Evolutionary conservation across 2,797 vertebrate species (phyloP).

Genomic region (Buphagus erythrorhynchus): DNA sequence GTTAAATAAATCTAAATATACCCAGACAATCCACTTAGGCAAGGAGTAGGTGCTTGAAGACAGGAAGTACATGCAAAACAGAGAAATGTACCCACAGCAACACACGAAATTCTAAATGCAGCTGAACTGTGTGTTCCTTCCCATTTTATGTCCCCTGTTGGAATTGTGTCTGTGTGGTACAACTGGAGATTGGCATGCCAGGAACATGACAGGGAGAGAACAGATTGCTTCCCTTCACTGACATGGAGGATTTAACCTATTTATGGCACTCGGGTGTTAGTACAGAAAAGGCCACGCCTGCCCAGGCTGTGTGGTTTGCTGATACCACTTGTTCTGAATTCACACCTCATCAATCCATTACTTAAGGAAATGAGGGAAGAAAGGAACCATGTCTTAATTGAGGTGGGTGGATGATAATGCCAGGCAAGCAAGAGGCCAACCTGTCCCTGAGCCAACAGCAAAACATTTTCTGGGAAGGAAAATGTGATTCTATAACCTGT

Average conservation of each 20-base stretch:
- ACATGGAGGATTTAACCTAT: neutral
- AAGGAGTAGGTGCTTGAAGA: neutral
- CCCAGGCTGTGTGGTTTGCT: neutral
- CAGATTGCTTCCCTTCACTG: neutral
- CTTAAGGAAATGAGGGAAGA: neutral
- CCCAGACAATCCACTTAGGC: neutral
- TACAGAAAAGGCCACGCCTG: neutral
- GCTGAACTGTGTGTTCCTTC: neutral
- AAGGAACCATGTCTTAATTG: neutral
- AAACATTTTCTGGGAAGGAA: neutral
- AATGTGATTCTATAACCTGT: fast-evolving
- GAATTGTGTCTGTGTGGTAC: neutral
- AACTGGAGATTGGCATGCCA: neutral
- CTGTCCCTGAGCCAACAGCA: fast-evolving
- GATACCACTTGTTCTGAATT: neutral
- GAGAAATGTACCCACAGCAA: neutral
- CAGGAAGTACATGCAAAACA: neutral
- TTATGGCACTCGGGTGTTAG: neutral
- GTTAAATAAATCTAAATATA: neutral
- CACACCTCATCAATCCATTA: neutral
- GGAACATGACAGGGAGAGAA: neutral
- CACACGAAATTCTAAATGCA: fast-evolving
- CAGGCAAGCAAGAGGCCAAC: neutral
- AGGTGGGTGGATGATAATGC: neutral
- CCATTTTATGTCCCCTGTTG: fast-evolving